Percentiles rank a stretch among this genome's conserved stretches.
phyloP scores from a whole-genome alignment of 1,140 invertebrate species.

The Copidosoma floridanum region DNA sequence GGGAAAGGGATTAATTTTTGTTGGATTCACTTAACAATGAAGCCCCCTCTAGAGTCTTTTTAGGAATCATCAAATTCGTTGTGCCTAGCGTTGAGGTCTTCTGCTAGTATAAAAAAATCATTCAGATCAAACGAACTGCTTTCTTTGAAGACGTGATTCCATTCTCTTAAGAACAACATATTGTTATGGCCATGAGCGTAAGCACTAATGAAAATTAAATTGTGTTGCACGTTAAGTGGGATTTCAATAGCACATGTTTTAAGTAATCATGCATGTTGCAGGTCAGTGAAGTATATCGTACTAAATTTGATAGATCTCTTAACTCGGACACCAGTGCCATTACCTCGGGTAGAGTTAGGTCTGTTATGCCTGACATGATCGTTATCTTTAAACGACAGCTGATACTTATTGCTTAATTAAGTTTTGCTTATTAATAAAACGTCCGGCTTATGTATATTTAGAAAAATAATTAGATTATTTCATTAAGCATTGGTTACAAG shows the following conservation, averaged over 20 bases:
- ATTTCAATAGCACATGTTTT: too few relatives aligned
- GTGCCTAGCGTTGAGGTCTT: conserved; percentile 3
- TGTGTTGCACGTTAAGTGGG: background rate
- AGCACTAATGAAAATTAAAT: background rate
- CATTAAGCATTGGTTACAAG: conserved; percentile 25
- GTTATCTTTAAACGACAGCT: conserved; percentile 24
- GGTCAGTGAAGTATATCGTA: too few relatives aligned
- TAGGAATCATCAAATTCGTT: background rate
- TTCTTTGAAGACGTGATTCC: background rate
- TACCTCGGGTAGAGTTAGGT: conserved; percentile 11
- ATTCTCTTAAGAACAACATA: background rate
- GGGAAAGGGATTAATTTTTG: conserved; percentile 1
- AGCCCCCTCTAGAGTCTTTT: background rate
- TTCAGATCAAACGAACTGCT: background rate
- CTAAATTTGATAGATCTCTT: conserved; percentile 8
- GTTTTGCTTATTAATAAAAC: conserved; percentile 29
- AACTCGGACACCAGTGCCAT: conserved; percentile 26
- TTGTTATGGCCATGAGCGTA: background rate
- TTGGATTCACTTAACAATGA: conserved; percentile 21
- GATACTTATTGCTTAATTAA: conserved; percentile 23
- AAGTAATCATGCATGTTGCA: too few relatives aligned
- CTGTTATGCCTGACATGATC: conserved; percentile 26
- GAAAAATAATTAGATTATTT: background rate
- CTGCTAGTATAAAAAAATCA: conserved; percentile 1
- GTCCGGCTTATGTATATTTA: conserved; percentile 22